These are phyloP conservation scores for Elephas maximus DNA, from an alignment of 2,113 vertebrate genomes.

Conservation along the genomic window DNA sequence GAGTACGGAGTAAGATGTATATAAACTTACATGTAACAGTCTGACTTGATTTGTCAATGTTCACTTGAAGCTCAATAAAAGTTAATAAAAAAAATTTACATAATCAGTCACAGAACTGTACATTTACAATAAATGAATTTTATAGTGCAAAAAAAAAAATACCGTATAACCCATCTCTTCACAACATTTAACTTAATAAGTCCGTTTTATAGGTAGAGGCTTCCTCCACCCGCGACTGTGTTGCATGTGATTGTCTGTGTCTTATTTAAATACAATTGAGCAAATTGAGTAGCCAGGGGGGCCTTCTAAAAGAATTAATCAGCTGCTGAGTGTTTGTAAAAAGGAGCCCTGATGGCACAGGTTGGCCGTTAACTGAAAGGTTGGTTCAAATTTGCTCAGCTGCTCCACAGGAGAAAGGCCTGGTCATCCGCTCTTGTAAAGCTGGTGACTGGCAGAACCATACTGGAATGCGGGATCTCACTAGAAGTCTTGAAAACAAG, in stretches of 20 bases:
- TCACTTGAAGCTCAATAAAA: too few species aligned
- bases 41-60: too few species aligned
- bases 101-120: too few species aligned
- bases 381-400: background rate
- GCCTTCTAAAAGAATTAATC: slow-evolving; percentile 25
- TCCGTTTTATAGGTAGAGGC: background rate
- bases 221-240: background rate
- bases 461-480: background rate
- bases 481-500: background rate
- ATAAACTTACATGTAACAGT: too few species aligned
- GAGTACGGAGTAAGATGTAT: too few species aligned
- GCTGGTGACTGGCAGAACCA: background rate
- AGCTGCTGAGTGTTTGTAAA: background rate
- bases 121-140: too few species aligned
- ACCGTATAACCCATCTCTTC: background rate
- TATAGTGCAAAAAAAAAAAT: background rate
- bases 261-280: slow-evolving; percentile 27
- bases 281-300: slow-evolving; percentile 31
- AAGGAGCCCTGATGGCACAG: too few species aligned
- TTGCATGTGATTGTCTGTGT: background rate
- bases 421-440: too few species aligned
- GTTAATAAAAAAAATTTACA: too few species aligned
- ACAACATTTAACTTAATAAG: background rate
- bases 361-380: too few species aligned
- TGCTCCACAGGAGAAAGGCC: too few species aligned